These are phyloP conservation scores for Panopea generosa DNA, from an alignment of 2,888 invertebrate genomes.

Conservation along the genomic window DNA sequence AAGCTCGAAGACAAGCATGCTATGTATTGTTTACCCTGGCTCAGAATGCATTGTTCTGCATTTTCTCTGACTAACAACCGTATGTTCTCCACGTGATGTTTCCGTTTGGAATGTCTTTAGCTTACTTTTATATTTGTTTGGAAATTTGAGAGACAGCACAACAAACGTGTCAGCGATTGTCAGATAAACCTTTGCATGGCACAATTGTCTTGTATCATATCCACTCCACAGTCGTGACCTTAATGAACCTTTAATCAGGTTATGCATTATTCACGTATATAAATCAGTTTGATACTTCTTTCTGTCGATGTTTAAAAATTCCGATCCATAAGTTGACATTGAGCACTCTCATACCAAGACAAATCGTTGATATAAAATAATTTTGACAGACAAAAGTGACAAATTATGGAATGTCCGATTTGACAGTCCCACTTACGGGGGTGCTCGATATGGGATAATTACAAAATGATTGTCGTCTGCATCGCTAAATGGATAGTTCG, in stretches of 20 bases:
- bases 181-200: slow-evolving; percentile 17
- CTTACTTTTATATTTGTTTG: no score
- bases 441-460: slow-evolving; percentile 29
- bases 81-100: no score
- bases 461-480: background rate
- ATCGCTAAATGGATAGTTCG: slow-evolving; percentile 44
- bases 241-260: slow-evolving; percentile 6
- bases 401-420: slow-evolving; percentile 41
- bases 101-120: no score
- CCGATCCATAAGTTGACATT: slow-evolving; percentile 31
- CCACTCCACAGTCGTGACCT: background rate
- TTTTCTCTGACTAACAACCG: no score
- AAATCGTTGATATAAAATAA: slow-evolving; percentile 24
- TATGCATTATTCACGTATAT: slow-evolving; percentile 33
- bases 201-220: slow-evolving; percentile 29
- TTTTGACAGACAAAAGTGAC: slow-evolving; percentile 36
- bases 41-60: no score
- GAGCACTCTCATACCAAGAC: slow-evolving; percentile 39
- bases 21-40: no score
- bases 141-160: slow-evolving; percentile 11
- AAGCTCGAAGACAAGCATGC: no score
- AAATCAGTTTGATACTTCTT: slow-evolving; percentile 47
- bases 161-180: slow-evolving; percentile 44
- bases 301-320: slow-evolving; percentile 13
- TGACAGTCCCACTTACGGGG: slow-evolving; percentile 12